A percentile compares a stretch with the other conserved stretches of the same genome.
These are phyloP conservation scores for Protonibea diacanthus DNA, from an alignment of 2,797 vertebrate species.

Conservation along the genomic window DNA sequence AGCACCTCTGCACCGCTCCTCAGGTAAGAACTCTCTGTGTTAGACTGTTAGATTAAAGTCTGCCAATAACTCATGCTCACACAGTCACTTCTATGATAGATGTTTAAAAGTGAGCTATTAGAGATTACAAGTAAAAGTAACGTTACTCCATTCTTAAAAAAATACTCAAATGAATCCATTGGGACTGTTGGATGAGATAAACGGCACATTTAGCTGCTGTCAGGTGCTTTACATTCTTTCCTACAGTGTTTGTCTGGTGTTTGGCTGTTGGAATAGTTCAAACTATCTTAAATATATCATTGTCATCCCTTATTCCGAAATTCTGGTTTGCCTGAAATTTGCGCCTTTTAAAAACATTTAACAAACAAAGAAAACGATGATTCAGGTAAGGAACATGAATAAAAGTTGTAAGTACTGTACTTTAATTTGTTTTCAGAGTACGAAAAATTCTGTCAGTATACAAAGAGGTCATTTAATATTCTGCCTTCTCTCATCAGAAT, in stretches of 20 bases:
- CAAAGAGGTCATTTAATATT: neutral
- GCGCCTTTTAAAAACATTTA: no score
- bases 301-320: neutral
- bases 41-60: no score
- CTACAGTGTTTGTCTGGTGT: neutral
- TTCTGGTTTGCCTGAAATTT: neutral
- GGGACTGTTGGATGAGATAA: neutral
- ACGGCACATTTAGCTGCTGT: neutral
- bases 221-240: neutral
- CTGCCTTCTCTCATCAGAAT: neutral
- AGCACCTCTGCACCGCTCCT: conserved; percentile 24
- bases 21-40: conserved; percentile 55
- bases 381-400: neutral
- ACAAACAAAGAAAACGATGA: neutral
- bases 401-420: neutral
- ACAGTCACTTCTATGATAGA: neutral
- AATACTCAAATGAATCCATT: neutral
- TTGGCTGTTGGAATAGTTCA: neutral
- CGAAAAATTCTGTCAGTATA: neutral
- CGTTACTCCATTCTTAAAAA: neutral
- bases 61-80: neutral
- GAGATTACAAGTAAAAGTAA: neutral
- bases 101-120: neutral
- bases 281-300: neutral
- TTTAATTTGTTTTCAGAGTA: neutral